Conservation (phyloP, 2,113 vertebrate species). For the Chiloscyllium plagiosum region DNA sequence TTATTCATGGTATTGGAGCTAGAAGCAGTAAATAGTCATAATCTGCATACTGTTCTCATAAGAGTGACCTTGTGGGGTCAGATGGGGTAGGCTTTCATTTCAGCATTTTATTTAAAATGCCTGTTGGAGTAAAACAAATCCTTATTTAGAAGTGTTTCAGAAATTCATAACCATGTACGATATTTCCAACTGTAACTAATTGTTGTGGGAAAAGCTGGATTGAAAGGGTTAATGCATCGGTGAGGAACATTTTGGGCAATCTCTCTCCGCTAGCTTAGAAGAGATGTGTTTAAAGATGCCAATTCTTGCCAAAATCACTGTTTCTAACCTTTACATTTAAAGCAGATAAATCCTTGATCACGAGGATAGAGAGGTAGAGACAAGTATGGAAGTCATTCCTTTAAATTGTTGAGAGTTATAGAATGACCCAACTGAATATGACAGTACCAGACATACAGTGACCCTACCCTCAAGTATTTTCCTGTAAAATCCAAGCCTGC, state of each 20-base stretch:
- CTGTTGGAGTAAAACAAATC: neutral
- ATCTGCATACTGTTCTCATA: neutral
- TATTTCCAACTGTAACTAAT: neutral
- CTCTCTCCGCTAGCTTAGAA: neutral
- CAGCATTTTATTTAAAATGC: neutral
- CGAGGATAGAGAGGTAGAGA: neutral
- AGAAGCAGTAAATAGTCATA: neutral
- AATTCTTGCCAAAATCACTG: neutral
- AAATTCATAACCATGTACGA: neutral
- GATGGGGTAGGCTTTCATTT: neutral
- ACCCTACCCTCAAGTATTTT: neutral
- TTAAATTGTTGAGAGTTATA: neutral
- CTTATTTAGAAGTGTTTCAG: neutral
- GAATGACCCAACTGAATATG: neutral
- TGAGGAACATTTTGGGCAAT: neutral
- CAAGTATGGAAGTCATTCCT: neutral
- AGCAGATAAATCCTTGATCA: neutral
- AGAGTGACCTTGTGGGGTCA: neutral
- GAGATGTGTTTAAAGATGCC: neutral
- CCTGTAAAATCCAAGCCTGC: neutral
- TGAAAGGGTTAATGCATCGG: neutral
- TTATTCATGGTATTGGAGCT: neutral
- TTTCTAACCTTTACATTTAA: neutral
- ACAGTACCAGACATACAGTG: neutral
- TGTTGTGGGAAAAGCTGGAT: neutral